Percentiles rank a stretch among this genome's conserved stretches.
Evolutionary conservation across 2,113 vertebrate genomes (phyloP).

Genomic region (Sebastes schlegelii): DNA sequence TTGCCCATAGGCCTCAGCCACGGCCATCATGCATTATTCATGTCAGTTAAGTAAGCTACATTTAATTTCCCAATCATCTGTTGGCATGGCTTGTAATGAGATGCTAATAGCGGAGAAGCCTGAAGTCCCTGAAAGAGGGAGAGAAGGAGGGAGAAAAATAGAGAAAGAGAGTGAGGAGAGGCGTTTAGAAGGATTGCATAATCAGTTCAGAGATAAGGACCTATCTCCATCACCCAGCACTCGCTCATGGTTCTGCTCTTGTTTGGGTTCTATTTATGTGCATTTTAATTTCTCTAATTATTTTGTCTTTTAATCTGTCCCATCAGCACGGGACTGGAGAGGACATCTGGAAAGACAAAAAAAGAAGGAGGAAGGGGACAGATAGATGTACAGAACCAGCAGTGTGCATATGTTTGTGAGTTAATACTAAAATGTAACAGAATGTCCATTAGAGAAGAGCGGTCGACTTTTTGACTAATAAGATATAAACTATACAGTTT

Average conservation of each 20-base stretch:
- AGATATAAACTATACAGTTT: too few relatives aligned
- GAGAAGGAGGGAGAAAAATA: neutral
- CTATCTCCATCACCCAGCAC: slow-evolving; percentile 31
- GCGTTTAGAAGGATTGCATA: slow-evolving; percentile 10
- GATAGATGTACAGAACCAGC: too few relatives aligned
- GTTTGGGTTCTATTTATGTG: slow-evolving; percentile 18
- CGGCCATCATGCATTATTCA: slow-evolving; percentile 73
- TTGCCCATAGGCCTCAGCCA: slow-evolving; percentile 5
- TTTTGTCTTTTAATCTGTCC: slow-evolving; percentile 35
- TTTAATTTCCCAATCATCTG: slow-evolving; percentile 78
- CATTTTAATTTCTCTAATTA: slow-evolving; percentile 36
- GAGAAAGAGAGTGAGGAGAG: neutral
- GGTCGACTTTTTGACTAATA: too few relatives aligned
- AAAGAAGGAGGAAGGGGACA: too few relatives aligned
- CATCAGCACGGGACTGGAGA: neutral
- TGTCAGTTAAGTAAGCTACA: slow-evolving; percentile 70
- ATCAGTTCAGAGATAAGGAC: slow-evolving; percentile 50
- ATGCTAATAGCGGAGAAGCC: slow-evolving; percentile 72
- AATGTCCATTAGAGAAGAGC: too few relatives aligned
- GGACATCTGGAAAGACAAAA: slow-evolving; percentile 1
- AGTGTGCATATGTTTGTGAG: too few relatives aligned
- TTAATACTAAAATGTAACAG: too few relatives aligned
- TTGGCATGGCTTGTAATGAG: slow-evolving; percentile 71
- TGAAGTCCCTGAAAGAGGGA: slow-evolving; percentile 43
- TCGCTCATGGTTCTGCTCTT: slow-evolving; percentile 3